Base-by-base conservation (phyloP, 2,797 vertebrate species). In the Chelmon rostratus region DNA sequence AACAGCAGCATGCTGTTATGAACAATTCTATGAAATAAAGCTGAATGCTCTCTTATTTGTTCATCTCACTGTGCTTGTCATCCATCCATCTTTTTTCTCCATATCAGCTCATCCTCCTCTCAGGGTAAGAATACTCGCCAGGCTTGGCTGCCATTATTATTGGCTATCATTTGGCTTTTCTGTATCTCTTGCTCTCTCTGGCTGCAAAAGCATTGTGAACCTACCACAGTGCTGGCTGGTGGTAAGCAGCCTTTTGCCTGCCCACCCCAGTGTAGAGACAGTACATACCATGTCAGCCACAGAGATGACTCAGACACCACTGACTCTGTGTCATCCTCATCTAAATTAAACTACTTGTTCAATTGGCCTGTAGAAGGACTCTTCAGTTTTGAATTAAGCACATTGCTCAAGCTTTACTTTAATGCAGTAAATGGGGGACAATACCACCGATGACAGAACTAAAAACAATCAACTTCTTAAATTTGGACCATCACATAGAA, bases 271-370 rank as follows among this genome's bases (percentile, higher is more conserved):
- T 65, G 49, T 61, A 61, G 58, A 85, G 54, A 76, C 72, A 56
- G 75, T 80, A 76, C 78, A 50, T 49, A 79, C 16, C 63, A 78
- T 69, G 76, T 86, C 79, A 69, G 68, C 80, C 59, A 72, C 80
- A 37, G 73, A 54, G 73, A 86, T 91, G 91, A 93, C 59, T 91
- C 89, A 90, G 77, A 88, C 82, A 25, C 76, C 50, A 3, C 67
- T 82, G 88, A 86, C 86, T 87, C 67, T 84, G 74, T 87, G 88
- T 87, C 86, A 84, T 65, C 68, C 66, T 86, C 52, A 28, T 84
- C 75, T 80, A 89, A 87, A 86, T 87, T 78, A 73, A 83, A 83
- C 84, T 57, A 9, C 53, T 81, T 67, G 65, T 62, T 59, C 50
- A 28, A 54, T 81, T 72, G 75, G 71, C 52, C 56, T 81, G 61